These are phyloP conservation scores for Drosophila ficusphila DNA, from an alignment of 1,140 invertebrate genomes.

Conservation along the genomic window DNA sequence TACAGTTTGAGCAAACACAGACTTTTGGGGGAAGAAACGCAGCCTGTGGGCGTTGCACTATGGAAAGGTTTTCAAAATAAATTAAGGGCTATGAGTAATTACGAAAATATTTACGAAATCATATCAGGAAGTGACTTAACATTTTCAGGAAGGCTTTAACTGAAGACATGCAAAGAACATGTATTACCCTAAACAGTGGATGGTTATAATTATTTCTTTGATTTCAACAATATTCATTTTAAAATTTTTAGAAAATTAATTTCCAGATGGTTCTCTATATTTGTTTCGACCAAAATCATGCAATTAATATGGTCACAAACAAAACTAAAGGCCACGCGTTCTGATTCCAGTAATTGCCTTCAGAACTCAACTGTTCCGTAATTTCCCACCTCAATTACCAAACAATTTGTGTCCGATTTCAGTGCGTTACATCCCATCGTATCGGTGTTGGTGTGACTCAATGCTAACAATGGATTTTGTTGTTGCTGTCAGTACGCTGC, in stretches of 20 bases:
- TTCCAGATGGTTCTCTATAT: too few relatives aligned
- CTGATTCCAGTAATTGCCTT: conserved; percentile 10
- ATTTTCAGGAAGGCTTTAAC: not conserved
- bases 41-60: conserved; percentile 63
- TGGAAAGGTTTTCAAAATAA: conserved; percentile 34
- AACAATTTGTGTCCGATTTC: conserved; percentile 15
- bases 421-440: conserved; percentile 30
- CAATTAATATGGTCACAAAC: not conserved
- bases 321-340: conserved; percentile 11
- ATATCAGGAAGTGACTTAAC: conserved; percentile 21
- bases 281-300: not conserved
- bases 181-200: too few relatives aligned
- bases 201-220: too few relatives aligned
- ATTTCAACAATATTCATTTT: too few relatives aligned
- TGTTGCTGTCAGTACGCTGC: conserved; percentile 47
- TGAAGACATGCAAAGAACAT: not conserved
- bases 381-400: conserved; percentile 34
- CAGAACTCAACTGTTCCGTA: not conserved
- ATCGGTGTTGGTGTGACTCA: conserved; percentile 39
- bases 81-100: conserved; percentile 34
- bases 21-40: conserved; percentile 19
- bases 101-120: conserved; percentile 1
- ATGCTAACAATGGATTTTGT: conserved; percentile 49
- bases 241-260: too few relatives aligned
- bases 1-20: conserved; percentile 60